These are phyloP conservation scores for Melanophora roralis DNA, from an alignment of 2,888 invertebrate species.

Conservation along the genomic window DNA sequence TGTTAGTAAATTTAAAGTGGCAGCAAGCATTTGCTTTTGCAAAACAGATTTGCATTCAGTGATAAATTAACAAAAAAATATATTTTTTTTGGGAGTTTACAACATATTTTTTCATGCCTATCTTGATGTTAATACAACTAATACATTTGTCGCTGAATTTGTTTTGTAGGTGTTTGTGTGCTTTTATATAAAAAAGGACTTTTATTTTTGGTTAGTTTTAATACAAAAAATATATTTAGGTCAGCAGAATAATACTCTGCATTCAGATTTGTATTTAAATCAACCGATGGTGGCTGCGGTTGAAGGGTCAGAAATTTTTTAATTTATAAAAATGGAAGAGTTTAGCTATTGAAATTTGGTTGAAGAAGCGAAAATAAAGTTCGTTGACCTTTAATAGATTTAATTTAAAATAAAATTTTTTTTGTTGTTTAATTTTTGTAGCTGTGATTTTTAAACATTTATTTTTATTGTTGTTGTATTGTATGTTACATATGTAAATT, in stretches of 20 bases:
- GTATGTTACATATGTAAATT: not conserved
- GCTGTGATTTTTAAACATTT: no score
- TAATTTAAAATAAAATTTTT: no score
- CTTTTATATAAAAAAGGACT: slow-evolving; percentile 27
- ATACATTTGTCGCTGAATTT: slow-evolving; percentile 22
- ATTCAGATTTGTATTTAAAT: not conserved
- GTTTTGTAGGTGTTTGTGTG: not conserved
- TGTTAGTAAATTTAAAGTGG: slow-evolving; percentile 6
- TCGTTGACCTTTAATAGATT: no score
- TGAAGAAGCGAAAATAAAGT: no score
- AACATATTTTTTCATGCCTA: not conserved
- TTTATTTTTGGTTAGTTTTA: slow-evolving; percentile 45
- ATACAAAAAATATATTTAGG: slow-evolving; percentile 50
- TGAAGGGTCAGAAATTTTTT: not conserved
- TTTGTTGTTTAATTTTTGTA: no score
- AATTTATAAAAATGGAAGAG: no score
- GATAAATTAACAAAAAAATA: slow-evolving; percentile 43
- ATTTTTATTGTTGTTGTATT: not conserved
- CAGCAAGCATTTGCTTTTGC: not conserved
- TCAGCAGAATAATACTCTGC: slow-evolving; percentile 31
- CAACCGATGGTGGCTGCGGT: not conserved
- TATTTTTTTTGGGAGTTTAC: slow-evolving; percentile 23
- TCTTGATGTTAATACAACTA: slow-evolving; percentile 1
- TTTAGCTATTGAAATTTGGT: no score
- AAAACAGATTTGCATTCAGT: slow-evolving; percentile 44